phyloP scores from a whole-genome alignment of 1,140 invertebrate genomes.

The Sminthurides bifidus region DNA sequence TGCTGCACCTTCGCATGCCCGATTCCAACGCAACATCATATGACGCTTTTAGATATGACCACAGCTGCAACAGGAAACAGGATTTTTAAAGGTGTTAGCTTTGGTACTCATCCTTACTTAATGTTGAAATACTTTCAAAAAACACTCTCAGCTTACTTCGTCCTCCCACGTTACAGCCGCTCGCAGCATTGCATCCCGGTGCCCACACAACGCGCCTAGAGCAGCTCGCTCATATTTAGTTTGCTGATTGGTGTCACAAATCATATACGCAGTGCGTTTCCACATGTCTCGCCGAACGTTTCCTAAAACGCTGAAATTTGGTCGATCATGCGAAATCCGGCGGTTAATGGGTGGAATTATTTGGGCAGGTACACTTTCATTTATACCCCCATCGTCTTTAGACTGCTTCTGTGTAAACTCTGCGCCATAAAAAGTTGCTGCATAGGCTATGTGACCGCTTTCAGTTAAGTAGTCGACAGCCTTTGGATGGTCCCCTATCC shows the following conservation, averaged over 20 bases:
- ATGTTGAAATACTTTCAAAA: background rate
- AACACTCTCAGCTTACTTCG: constrained; percentile 10
- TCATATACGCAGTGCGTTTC: constrained; percentile 22
- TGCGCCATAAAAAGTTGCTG: constrained; percentile 9
- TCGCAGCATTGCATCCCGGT: constrained; percentile 21
- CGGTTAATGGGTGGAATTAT: background rate
- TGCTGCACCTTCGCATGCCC: constrained; percentile 1
- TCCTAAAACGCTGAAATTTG: constrained; percentile 10
- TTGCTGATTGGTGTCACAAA: constrained; percentile 21
- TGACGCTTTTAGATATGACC: constrained; percentile 23
- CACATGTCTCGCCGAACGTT: constrained; percentile 21
- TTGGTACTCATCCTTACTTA: background rate
- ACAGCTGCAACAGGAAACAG: constrained; percentile 14
- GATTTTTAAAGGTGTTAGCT: background rate
- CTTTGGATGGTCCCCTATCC: constrained; percentile 12
- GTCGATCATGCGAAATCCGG: background rate
- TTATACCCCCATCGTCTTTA: constrained; percentile 6
- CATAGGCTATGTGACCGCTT: constrained; percentile 13
- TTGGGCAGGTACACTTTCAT: background rate
- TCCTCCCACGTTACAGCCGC: constrained; percentile 28
- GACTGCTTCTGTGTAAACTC: background rate
- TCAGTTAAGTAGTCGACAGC: constrained; percentile 7
- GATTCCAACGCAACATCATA: constrained; percentile 22
- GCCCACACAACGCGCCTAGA: constrained; percentile 24
- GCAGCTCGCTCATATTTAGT: constrained; percentile 21